These are phyloP conservation scores for Cartodere bifasciata DNA, from an alignment of 2,888 invertebrate species.

Conservation along the genomic window DNA sequence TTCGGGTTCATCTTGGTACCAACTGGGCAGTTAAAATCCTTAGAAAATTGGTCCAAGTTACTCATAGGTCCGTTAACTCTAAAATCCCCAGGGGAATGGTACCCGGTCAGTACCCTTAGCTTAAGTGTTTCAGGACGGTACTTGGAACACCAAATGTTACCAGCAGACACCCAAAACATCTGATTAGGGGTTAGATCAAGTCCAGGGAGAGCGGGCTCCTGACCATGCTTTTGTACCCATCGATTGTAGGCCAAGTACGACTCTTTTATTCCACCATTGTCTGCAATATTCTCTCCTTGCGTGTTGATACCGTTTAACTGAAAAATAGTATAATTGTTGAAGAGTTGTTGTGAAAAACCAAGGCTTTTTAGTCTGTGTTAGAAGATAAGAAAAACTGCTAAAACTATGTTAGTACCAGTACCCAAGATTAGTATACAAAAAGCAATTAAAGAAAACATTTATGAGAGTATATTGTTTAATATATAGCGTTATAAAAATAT, in stretches of 20 bases:
- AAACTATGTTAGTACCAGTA: too few species aligned
- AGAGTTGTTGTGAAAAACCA: neutral
- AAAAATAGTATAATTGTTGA: conserved; percentile 15
- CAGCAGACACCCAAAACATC: conserved; percentile 47
- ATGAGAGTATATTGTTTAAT: too few species aligned
- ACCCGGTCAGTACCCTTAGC: conserved; percentile 29
- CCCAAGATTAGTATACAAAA: too few species aligned
- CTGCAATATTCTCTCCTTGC: conserved; percentile 92
- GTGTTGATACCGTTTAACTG: conserved; percentile 85
- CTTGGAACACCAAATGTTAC: conserved; percentile 46
- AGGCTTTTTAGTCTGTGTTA: too few species aligned
- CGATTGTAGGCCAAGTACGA: conserved; percentile 44
- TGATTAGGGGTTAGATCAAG: conserved; percentile 31
- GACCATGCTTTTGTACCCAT: conserved; percentile 27
- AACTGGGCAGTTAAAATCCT: conserved; percentile 46
- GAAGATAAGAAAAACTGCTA: too few species aligned
- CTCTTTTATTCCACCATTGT: conserved; percentile 88
- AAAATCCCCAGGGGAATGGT: conserved; percentile 39
- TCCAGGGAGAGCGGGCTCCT: conserved; percentile 27
- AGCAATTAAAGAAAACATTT: too few species aligned
- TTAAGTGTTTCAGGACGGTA: conserved; percentile 30
- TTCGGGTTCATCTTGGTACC: conserved; percentile 49
- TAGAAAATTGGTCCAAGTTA: conserved; percentile 47
- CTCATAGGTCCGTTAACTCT: conserved; percentile 45
- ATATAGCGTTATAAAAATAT: too few species aligned